Conservation (phyloP, 2,113 vertebrate species). For the Willisornis vidua region DNA sequence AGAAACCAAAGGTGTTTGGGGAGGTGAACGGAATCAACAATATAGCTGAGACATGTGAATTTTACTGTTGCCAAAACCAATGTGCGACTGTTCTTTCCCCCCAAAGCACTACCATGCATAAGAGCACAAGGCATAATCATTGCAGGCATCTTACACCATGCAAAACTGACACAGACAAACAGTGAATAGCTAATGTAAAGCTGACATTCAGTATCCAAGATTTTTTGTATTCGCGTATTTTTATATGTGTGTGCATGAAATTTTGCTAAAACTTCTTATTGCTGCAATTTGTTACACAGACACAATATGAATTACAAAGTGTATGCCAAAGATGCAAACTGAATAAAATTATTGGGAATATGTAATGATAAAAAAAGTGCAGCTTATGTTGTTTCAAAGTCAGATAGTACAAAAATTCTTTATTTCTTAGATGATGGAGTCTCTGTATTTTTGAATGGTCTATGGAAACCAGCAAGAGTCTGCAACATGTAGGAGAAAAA, state of each 20-base stretch:
- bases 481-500: not conserved
- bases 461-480: not conserved
- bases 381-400: not conserved
- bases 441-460: not conserved
- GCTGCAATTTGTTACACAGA: not conserved
- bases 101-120: not conserved
- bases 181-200: not conserved
- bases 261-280: not conserved
- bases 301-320: not conserved
- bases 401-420: not conserved
- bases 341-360: not conserved
- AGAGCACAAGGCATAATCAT: not conserved
- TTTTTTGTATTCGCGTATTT: not conserved
- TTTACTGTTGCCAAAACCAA: slow-evolving; percentile 29
- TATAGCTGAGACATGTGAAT: not conserved
- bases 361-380: not conserved
- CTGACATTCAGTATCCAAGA: not conserved
- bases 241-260: not conserved
- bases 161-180: not conserved
- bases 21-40: not conserved
- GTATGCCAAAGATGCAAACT: not conserved
- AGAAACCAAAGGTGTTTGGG: slow-evolving; percentile 36
- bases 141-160: not conserved
- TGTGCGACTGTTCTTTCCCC: not conserved
- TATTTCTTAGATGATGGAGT: not conserved